Percentiles rank a stretch among this genome's conserved stretches.
phyloP scores from a whole-genome alignment of 2,113 vertebrate genomes.

The Panthera leo region DNA sequence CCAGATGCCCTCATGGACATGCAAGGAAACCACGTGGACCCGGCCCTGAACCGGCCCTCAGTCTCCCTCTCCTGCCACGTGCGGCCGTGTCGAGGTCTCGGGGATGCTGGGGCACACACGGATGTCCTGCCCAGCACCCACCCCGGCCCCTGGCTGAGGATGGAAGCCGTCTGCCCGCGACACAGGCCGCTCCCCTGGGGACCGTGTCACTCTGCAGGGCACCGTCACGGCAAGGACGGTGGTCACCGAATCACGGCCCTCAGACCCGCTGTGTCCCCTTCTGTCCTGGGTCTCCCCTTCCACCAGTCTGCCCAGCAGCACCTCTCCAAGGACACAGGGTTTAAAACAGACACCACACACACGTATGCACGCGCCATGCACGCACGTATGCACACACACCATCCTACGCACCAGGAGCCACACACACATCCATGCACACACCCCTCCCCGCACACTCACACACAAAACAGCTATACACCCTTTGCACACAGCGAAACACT shows the following conservation, averaged over 20 bases:
- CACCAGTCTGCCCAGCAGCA: not conserved
- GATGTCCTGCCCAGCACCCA: not conserved
- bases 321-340: not conserved
- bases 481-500: not conserved
- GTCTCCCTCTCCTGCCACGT: not conserved
- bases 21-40: not conserved
- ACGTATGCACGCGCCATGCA: not conserved
- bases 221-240: rapidly evolving
- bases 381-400: not conserved
- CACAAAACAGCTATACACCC: not conserved
- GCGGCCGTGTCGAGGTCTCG: not conserved
- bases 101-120: not conserved
- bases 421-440: not conserved
- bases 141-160: not conserved
- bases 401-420: not conserved
- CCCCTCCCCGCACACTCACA: not conserved
- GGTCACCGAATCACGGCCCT: not conserved
- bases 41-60: not conserved
- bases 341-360: not conserved
- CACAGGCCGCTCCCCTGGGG: rapidly evolving
- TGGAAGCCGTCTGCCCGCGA: not conserved
- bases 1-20: not conserved
- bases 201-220: not conserved
- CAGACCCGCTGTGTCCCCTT: too few species aligned
- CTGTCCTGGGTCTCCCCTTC: not conserved